Base-by-base conservation (phyloP, 2,113 vertebrate species). In the Coreoperca whiteheadi region DNA sequence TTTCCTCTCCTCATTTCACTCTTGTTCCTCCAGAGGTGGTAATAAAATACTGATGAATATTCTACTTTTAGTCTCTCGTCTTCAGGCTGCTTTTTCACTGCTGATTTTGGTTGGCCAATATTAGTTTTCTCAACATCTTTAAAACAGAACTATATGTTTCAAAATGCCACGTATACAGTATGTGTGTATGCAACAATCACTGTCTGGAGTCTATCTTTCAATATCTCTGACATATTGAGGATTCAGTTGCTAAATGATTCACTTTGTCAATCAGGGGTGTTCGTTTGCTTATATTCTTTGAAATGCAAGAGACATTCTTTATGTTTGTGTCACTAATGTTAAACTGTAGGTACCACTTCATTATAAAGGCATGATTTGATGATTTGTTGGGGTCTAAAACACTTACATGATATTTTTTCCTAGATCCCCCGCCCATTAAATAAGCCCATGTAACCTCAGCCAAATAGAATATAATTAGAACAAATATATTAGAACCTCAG, bases 1-100 rank as follows among this genome's bases (percentile, higher is more conserved):
- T 65, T 82, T 85, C 69, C 71, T 86, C 25, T 87, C 64, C 32
- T 85, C 66, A 80, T 81, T 77, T 82, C 43, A 46, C 46, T 61
- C 59, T 32, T 18, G 48, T 61, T 81, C 74, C 65, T 83, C 46
- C 60, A 73, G 56, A 78, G 77, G 61, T 84, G 68, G 60, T 73
- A 72, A 84, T 84, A 83, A 74, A 71, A 79, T 39, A 56, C 82
- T 74, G 61, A 86, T 78, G 39, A 81, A 76, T 74, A 56, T 70
- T 75, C 71, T 56, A 21, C 61, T 82, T 51, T 77, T 30, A 70
- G 46, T 37, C 28, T 16, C 18, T 48, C 8, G 21, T 57, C n/a
- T 57, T 74, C 28, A 39, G 12, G 18, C 46, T 37, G 8, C 7
- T 65, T 64, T 39, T 71, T 25, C 23, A 64, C 4, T 37, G 46